phyloP scores from a whole-genome alignment of 2,888 invertebrate species.

The Ochropleura leucogaster region DNA sequence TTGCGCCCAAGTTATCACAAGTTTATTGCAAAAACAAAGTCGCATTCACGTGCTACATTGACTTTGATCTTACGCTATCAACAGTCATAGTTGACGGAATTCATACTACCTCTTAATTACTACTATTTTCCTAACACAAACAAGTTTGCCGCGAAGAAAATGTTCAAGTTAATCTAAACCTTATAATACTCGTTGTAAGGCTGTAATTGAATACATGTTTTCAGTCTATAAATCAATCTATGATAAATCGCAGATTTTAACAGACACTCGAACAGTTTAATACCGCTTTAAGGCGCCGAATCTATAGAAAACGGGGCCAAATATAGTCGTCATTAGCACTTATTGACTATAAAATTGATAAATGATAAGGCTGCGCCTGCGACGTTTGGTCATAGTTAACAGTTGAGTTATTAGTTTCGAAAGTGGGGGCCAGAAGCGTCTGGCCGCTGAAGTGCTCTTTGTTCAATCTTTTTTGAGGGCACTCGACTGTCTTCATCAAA shows the following conservation, averaged over 20 bases:
- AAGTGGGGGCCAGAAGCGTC: slow-evolving; percentile 58
- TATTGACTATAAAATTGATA: slow-evolving; percentile 56
- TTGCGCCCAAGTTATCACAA: slow-evolving; percentile 5
- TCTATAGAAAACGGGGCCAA: slow-evolving; percentile 30
- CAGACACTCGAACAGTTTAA: slow-evolving; percentile 16
- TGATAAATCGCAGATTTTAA: slow-evolving; percentile 41
- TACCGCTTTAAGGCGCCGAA: slow-evolving; percentile 16
- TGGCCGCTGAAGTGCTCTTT: slow-evolving; percentile 62
- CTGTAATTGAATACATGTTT: not conserved
- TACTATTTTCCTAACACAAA: slow-evolving; percentile 40
- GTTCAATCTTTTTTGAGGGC: slow-evolving; percentile 64
- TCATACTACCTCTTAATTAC: slow-evolving; percentile 44
- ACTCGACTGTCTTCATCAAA: slow-evolving; percentile 61
- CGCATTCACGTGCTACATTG: slow-evolving; percentile 62
- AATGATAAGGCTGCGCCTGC: slow-evolving; percentile 49
- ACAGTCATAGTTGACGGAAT: slow-evolving; percentile 38
- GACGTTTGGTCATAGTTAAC: slow-evolving; percentile 41
- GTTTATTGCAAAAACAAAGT: slow-evolving; percentile 46
- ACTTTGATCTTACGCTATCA: slow-evolving; percentile 70
- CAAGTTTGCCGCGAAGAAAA: slow-evolving; percentile 22
- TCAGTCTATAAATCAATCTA: slow-evolving; percentile 38
- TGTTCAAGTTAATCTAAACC: slow-evolving; percentile 3
- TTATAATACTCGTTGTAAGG: not conserved
- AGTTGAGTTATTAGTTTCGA: slow-evolving; percentile 62
- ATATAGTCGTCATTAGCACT: slow-evolving; percentile 43